phyloP scores from a whole-genome alignment of 2,888 invertebrate species.

The Melanostoma mellinum region DNA sequence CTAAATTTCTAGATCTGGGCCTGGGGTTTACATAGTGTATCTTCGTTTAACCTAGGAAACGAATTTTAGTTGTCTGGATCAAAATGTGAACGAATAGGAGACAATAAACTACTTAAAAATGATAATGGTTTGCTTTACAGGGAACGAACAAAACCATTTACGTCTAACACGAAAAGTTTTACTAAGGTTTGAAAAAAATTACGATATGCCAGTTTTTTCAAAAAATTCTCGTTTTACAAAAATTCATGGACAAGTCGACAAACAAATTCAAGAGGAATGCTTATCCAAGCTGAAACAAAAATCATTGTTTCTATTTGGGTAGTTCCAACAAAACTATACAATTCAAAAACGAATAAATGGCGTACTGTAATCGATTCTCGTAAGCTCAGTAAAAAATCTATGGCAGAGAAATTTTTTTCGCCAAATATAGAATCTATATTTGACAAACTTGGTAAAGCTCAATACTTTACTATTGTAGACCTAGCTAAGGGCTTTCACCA shows the following conservation, averaged over 20 bases:
- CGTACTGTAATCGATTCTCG: constrained; percentile 23
- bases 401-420: constrained; percentile 3
- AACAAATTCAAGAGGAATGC: constrained; percentile 56
- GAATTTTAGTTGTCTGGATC: too few relatives aligned
- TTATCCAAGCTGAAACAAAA: constrained; percentile 68
- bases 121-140: background rate
- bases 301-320: constrained; percentile 73
- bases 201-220: constrained; percentile 27
- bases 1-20: too few relatives aligned
- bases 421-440: constrained; percentile 24
- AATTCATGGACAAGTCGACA: constrained; percentile 34
- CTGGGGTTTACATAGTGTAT: too few relatives aligned
- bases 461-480: background rate
- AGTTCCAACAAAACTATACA: constrained; percentile 71
- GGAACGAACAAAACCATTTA: constrained; percentile 7
- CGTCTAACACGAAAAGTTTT: constrained; percentile 10
- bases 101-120: too few relatives aligned
- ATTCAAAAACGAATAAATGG: constrained; percentile 28
- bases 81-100: too few relatives aligned
- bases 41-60: too few relatives aligned
- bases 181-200: constrained; percentile 3
- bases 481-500: constrained; percentile 12
- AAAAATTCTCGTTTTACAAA: constrained; percentile 30
- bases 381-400: background rate
- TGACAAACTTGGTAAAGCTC: constrained; percentile 15